phyloP scores from a whole-genome alignment of 2,797 vertebrate genomes.

The Leptatherina wallacei region DNA sequence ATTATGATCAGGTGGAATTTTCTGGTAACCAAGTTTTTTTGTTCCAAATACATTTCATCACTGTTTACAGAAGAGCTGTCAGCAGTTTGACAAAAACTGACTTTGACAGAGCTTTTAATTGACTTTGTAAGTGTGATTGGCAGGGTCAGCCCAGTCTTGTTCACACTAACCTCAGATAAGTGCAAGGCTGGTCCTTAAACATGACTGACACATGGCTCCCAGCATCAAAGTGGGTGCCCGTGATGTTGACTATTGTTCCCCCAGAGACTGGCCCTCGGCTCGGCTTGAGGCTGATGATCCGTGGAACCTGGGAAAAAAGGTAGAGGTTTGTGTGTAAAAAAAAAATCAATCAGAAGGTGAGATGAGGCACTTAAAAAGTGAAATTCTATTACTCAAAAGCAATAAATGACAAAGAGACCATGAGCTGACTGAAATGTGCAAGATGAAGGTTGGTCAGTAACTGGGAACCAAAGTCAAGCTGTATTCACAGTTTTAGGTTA shows the following conservation, averaged over 20 bases:
- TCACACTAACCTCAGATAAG: constrained; percentile 90
- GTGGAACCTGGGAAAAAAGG: constrained; percentile 83
- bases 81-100: constrained; percentile 21
- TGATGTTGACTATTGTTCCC: constrained; percentile 96
- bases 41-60: constrained; percentile 8
- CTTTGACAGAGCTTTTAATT: constrained; percentile 50
- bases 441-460: too few relatives aligned
- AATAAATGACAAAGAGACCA: background rate
- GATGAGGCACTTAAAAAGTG: background rate
- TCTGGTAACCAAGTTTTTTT: background rate
- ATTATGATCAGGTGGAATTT: background rate
- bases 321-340: constrained; percentile 3
- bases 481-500: background rate
- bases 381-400: background rate
- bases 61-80: constrained; percentile 4
- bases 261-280: constrained; percentile 93
- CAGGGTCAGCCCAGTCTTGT: constrained; percentile 29
- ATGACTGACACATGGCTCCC: constrained; percentile 95
- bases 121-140: constrained; percentile 45
- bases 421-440: background rate
- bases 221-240: constrained; percentile 93
- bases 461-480: background rate
- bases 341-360: constrained; percentile 9
- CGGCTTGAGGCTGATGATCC: constrained; percentile 89
- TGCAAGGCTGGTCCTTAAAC: constrained; percentile 93